phyloP scores from a whole-genome alignment of 2,113 vertebrate genomes.

The Lepus europaeus region DNA sequence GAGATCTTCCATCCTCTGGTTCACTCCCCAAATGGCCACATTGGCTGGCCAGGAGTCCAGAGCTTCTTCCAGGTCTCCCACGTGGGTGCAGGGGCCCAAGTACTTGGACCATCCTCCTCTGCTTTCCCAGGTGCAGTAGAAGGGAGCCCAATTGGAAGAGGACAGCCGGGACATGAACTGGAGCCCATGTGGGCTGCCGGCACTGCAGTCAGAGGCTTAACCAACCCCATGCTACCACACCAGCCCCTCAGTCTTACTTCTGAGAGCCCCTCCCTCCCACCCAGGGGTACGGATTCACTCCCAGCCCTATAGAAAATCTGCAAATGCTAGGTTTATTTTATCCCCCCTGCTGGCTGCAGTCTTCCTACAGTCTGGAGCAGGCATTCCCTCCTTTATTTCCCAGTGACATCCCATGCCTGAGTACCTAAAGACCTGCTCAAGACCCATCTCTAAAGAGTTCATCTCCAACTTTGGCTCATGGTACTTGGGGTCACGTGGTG shows the following conservation, averaged over 20 bases:
- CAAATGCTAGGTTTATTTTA: background rate
- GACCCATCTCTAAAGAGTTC: background rate
- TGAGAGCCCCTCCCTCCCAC: background rate
- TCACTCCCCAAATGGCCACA: too few relatives aligned
- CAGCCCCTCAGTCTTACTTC: background rate
- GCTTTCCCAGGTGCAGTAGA: too few relatives aligned
- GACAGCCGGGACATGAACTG: too few relatives aligned
- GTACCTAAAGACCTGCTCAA: background rate
- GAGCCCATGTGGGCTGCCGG: too few relatives aligned
- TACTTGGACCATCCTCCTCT: too few relatives aligned
- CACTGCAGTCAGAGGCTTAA: too few relatives aligned
- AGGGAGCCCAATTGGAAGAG: too few relatives aligned
- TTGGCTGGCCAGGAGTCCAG: too few relatives aligned
- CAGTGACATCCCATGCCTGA: background rate
- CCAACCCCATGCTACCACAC: too few relatives aligned
- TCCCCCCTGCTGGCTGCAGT: background rate
- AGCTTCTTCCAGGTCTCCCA: too few relatives aligned
- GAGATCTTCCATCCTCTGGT: too few relatives aligned
- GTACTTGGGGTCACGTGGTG: background rate
- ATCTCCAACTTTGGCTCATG: background rate
- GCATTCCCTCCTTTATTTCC: background rate
- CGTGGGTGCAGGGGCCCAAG: too few relatives aligned
- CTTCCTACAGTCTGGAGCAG: background rate
- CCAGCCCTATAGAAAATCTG: background rate
- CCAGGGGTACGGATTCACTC: background rate